phyloP scores from a whole-genome alignment of 2,797 vertebrate species.

The Cetoscarus ocellatus region DNA sequence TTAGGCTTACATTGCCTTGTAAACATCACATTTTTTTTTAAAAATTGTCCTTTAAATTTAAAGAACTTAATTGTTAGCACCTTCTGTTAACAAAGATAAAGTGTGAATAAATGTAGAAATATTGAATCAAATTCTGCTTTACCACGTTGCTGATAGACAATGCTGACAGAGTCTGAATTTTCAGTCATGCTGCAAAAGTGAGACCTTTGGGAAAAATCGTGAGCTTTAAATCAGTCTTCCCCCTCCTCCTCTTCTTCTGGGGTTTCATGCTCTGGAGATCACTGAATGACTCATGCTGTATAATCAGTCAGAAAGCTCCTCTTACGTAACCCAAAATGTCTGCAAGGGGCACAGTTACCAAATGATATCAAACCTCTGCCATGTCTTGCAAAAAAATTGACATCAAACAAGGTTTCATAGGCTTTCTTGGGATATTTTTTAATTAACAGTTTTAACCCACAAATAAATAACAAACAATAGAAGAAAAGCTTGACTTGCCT shows the following conservation, averaged over 20 bases:
- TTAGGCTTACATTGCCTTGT: too few relatives aligned
- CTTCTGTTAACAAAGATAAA: too few relatives aligned
- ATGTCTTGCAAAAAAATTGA: conserved; percentile 5
- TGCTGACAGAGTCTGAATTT: background rate
- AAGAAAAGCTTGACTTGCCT: too few relatives aligned
- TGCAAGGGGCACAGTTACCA: conserved; percentile 4
- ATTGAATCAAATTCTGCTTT: too few relatives aligned
- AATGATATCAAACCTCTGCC: background rate
- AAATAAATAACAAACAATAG: too few relatives aligned
- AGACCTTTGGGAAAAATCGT: background rate
- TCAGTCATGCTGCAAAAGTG: conserved; percentile 1
- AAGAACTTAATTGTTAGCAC: too few relatives aligned
- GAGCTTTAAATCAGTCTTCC: background rate
- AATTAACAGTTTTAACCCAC: too few relatives aligned
- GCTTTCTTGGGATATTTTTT: too few relatives aligned
- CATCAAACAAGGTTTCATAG: background rate
- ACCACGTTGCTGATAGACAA: background rate
- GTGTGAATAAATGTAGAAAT: background rate
- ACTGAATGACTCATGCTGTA: conserved; percentile 22
- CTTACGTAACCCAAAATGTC: conserved; percentile 29
- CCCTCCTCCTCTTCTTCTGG: background rate
- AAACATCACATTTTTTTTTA: too few relatives aligned
- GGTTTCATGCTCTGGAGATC: conserved; percentile 1
- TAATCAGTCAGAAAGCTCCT: background rate
- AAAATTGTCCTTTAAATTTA: too few relatives aligned